These are phyloP conservation scores for Alethe castanea DNA, from an alignment of 2,113 vertebrate species.

Conservation along the genomic window DNA sequence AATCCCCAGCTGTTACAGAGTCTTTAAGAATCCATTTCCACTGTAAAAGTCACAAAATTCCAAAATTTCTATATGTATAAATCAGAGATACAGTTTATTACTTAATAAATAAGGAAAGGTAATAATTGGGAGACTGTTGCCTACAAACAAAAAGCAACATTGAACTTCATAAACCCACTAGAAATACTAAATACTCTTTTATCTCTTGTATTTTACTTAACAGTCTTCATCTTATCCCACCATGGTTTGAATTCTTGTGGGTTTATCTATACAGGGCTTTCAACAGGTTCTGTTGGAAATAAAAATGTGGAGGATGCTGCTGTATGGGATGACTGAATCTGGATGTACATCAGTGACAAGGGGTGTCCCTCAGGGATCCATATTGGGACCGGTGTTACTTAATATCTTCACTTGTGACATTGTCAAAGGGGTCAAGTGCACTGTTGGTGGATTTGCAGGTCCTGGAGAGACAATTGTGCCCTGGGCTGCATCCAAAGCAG, in stretches of 20 bases:
- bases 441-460: background rate
- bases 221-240: background rate
- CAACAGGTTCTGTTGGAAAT: background rate
- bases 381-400: background rate
- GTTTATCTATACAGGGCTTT: background rate
- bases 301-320: background rate
- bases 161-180: background rate
- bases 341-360: accelerated
- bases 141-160: background rate
- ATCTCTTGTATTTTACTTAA: background rate
- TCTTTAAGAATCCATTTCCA: background rate
- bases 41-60: background rate
- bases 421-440: background rate
- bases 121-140: background rate
- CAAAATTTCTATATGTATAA: background rate
- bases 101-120: background rate
- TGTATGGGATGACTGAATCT: background rate
- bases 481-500: no score
- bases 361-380: background rate
- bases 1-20: background rate
- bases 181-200: background rate
- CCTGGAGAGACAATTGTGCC: no score
- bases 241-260: background rate
- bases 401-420: background rate
- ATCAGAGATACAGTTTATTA: background rate